Percentiles rank a stretch among this genome's conserved stretches.
Conservation (phyloP, 2,113 vertebrate genomes). For the Seriola dumerili region DNA sequence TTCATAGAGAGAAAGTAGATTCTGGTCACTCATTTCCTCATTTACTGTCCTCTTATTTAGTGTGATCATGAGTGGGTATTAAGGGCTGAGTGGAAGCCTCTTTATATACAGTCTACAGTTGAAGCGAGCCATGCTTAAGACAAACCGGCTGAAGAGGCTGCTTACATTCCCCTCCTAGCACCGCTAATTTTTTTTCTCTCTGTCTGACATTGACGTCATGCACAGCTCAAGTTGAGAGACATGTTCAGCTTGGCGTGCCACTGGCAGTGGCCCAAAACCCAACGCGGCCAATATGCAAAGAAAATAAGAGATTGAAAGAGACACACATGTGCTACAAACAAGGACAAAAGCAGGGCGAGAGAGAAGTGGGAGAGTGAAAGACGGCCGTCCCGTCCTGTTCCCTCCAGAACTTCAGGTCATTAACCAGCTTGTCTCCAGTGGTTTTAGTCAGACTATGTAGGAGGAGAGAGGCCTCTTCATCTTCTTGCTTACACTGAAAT, state of each 20-base stretch:
- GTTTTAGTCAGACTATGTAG: slow-evolving; percentile 32
- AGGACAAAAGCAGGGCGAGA: background rate
- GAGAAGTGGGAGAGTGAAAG: slow-evolving; percentile 18
- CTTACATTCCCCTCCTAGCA: slow-evolving; percentile 24
- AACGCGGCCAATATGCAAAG: slow-evolving; percentile 20
- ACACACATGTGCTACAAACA: slow-evolving; percentile 25
- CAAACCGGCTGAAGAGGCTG: background rate
- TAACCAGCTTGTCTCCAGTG: slow-evolving; percentile 30
- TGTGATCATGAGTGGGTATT: background rate
- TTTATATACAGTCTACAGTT: too few relatives aligned
- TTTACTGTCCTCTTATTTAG: slow-evolving; percentile 8
- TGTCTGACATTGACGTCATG: slow-evolving; percentile 30
- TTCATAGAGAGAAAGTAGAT: background rate
- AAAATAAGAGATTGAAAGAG: slow-evolving; percentile 39
- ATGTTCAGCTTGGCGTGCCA: slow-evolving; percentile 34
- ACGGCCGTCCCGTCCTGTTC: slow-evolving; percentile 10
- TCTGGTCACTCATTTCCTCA: background rate
- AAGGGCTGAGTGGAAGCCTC: background rate
- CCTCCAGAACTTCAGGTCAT: slow-evolving; percentile 47
- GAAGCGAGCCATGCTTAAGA: background rate
- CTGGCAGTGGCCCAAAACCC: slow-evolving; percentile 43
- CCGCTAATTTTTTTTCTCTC: slow-evolving; percentile 16
- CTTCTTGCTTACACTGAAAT: background rate
- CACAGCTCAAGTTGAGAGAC: slow-evolving; percentile 45
- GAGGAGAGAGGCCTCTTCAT: slow-evolving; percentile 28